Evolutionary conservation across 2,888 invertebrate species (phyloP), one percentile per base, ranked within the genome.

Genomic region (Lycaena phlaeas): DNA sequence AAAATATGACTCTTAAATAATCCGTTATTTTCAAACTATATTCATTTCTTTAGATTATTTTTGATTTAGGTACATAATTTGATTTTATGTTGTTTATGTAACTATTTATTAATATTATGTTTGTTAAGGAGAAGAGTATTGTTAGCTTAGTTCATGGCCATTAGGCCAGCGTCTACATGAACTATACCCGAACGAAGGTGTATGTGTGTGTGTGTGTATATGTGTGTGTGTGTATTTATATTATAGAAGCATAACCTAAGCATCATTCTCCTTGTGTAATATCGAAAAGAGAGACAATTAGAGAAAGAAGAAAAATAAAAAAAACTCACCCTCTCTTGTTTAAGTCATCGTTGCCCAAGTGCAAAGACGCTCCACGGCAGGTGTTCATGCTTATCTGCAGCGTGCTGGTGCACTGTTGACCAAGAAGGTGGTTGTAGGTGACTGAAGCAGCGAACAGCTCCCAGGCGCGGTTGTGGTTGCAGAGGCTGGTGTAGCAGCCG

Each of bases 391-490:
- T 45, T 0, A 68, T 28, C 34, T 70, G 64, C 0, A 51, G 2
- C 4, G 11, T 48, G 31, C 2, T 56, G 0, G 44, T 4, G 44
- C 73, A 74, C 22, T 46, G 28, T 1, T 40, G 49, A 2, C 58
- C 73, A 0, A 57, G 11, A 2, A 70, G 48, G 25, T 68, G 65
- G 46, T 66, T 53, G 36, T 55, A 37, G 0, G 49, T 53, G 2
- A 73, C 51, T 0, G 63, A 53, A 1, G 69, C 48, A 2, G 64
- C 66, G 15, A 65, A 72, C 1, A 66, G 41, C 39, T 63, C 49
- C 64, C 64, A 69, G 1, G 71, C 58, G 4, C 66, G 57, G 38
- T 61, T 57, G 44, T 69, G 72, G 45, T 61, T 61, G 51, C 72
- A 72, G 1, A 59, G 7, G 22, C 49, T 50, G 15, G 54, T 53